phyloP scores from a whole-genome alignment of 1,140 invertebrate species.

The Andricus grossulariae region DNA sequence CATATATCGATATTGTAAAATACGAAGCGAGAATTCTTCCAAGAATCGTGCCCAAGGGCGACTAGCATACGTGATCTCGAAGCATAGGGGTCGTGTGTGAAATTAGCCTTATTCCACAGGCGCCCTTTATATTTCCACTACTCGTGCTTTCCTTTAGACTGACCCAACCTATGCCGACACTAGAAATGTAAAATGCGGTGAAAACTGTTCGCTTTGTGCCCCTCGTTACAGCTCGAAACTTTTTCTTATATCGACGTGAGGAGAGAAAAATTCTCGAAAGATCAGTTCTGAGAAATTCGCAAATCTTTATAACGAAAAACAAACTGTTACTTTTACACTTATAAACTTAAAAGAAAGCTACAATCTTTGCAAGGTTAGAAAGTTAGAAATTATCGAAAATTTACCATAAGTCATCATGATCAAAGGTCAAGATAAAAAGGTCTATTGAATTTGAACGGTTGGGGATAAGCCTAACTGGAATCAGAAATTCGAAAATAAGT shows the following conservation, averaged over 20 bases:
- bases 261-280: conserved; percentile 2
- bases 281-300: not conserved
- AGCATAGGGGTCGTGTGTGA: conserved; percentile 59
- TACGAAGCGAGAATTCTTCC: conserved; percentile 48
- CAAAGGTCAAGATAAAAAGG: no score
- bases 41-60: conserved; percentile 58
- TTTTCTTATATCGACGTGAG: conserved; percentile 18
- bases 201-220: conserved; percentile 52
- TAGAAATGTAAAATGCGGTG: conserved; percentile 35
- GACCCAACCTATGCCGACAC: conserved; percentile 59
- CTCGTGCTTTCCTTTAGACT: conserved; percentile 64
- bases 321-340: no score
- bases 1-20: conserved; percentile 33
- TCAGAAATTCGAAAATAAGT: no score
- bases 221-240: conserved; percentile 34
- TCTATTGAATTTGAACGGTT: no score
- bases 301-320: not conserved
- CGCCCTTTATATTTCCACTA: conserved; percentile 55
- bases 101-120: conserved; percentile 68
- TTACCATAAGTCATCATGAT: no score
- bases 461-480: no score
- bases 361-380: no score
- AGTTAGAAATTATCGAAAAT: no score
- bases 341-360: no score
- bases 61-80: conserved; percentile 69